phyloP scores from a whole-genome alignment of 2,888 invertebrate genomes.

The Alcis repandata region DNA sequence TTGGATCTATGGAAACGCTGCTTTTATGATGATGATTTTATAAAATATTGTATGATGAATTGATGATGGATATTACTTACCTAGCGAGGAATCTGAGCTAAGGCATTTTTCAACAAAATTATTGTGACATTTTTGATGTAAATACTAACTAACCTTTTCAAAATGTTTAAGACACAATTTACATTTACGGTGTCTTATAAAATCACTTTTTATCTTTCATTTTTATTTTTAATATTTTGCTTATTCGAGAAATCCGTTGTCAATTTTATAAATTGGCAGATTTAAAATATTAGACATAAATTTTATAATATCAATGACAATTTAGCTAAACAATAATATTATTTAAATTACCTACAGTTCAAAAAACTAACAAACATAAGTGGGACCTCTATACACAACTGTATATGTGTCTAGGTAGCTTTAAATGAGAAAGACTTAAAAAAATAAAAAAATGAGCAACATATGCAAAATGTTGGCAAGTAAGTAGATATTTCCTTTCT shows the following conservation, averaged over 20 bases:
- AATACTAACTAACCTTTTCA: background rate
- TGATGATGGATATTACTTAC: background rate
- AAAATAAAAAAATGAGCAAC: too few species aligned
- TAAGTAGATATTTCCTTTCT: background rate
- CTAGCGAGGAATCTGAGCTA: background rate
- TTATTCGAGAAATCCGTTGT: too few species aligned
- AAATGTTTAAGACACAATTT: constrained; percentile 14
- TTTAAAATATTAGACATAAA: too few species aligned
- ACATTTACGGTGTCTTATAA: background rate
- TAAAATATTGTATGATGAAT: background rate
- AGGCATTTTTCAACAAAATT: background rate
- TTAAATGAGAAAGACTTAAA: too few species aligned
- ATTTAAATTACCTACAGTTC: too few species aligned
- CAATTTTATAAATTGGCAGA: too few species aligned
- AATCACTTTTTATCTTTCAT: background rate
- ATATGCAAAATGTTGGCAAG: background rate
- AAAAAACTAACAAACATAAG: too few species aligned
- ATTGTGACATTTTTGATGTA: background rate
- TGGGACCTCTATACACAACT: too few species aligned
- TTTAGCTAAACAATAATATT: too few species aligned
- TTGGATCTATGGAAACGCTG: constrained; percentile 6
- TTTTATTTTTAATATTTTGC: background rate
- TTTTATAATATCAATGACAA: too few species aligned
- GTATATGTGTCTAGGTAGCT: too few species aligned
- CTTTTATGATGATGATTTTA: background rate